A percentile compares a stretch with the other conserved stretches of the same genome.
Evolutionary conservation across 2,797 vertebrate genomes (phyloP).

Genomic region (Crocidura indochinensis): DNA sequence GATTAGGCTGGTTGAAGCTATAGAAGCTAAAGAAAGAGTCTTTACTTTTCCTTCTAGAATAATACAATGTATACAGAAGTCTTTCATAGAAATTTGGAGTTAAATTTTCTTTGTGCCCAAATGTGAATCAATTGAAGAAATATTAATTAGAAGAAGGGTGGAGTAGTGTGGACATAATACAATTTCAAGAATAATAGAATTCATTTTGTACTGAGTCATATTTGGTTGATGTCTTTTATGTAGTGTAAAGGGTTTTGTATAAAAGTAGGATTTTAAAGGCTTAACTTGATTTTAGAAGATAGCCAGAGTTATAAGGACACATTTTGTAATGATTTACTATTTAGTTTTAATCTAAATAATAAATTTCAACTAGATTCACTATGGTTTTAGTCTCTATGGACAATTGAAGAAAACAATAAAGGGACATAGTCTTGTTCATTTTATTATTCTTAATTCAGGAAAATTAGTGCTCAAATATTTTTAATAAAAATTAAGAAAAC

Average conservation of each 20-base stretch:
- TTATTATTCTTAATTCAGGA: not conserved
- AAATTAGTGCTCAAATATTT: not conserved
- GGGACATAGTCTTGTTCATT: not conserved
- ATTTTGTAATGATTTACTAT: conserved; percentile 19
- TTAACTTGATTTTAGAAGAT: conserved; percentile 3
- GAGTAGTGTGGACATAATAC: not conserved
- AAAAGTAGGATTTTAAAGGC: conserved; percentile 25
- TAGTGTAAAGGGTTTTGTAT: conserved; percentile 20
- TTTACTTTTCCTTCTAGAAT: not conserved
- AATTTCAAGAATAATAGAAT: conserved; percentile 21
- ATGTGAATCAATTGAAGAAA: conserved; percentile 53
- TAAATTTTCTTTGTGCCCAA: conserved; percentile 23
- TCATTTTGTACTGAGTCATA: not conserved
- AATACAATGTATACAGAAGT: not conserved
- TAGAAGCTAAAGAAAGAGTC: conserved; percentile 27
- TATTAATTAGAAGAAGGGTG: conserved; percentile 28
- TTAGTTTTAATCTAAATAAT: too few species aligned
- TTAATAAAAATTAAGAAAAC: not conserved
- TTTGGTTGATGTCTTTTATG: not conserved
- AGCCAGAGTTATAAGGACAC: not conserved
- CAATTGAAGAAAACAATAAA: conserved; percentile 38
- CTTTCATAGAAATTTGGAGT: not conserved
- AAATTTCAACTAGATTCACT: not conserved
- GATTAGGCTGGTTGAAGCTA: conserved; percentile 38
- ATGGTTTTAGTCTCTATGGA: not conserved